Evolutionary conservation across 2,888 invertebrate genomes (phyloP), one percentile per base, ranked within the genome.

Genomic region (Aromia moschata): DNA sequence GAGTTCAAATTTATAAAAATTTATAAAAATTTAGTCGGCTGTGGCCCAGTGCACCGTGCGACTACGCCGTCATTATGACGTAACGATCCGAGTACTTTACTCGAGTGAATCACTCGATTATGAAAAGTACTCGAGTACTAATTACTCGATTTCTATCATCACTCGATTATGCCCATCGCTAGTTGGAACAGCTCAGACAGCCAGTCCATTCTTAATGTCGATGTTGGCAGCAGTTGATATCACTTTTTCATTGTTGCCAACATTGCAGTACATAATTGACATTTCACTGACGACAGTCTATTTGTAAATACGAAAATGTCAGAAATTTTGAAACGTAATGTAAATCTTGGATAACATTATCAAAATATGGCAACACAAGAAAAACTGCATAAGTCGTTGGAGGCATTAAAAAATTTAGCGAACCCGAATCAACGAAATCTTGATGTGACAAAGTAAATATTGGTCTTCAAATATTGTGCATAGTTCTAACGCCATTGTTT

Each of bases 351-450:
- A 7, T n/a, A 4, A 41, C 5, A 41, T 3, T 14, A 20, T 20
- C 20, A 10, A 40, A 63, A 58, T 60, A 81, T 81, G 81, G 80
- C 81, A 58, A 79, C 79, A 14, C 80, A 80, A 71, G 81, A 81
- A 61, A 80, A 80, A 69, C 65, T 81, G 36, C 68, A 80, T 36
- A 81, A 81, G 67, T 79, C 81, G 2, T 65, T 81, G 44, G 80
- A 81, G 60, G 62, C 72, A 11, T 64, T 81, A 20, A 77, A 76
- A 67, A 70, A 64, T 49, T 49, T 74, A 14, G 67, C 69, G 17
- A 62, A 68, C 38, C 58, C 64, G 58, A 68, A 65, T 67, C 67
- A 64, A 60, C 61, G 75, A 72, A 64, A 67, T 15, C 51, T 62
- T 41, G 72, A 74, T 60, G 52, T 59, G 20, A 60, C 72, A 47